phyloP scores from a whole-genome alignment of 35 echinoderm and acorn worm genomes.

The Lytechinus variegatus region DNA sequence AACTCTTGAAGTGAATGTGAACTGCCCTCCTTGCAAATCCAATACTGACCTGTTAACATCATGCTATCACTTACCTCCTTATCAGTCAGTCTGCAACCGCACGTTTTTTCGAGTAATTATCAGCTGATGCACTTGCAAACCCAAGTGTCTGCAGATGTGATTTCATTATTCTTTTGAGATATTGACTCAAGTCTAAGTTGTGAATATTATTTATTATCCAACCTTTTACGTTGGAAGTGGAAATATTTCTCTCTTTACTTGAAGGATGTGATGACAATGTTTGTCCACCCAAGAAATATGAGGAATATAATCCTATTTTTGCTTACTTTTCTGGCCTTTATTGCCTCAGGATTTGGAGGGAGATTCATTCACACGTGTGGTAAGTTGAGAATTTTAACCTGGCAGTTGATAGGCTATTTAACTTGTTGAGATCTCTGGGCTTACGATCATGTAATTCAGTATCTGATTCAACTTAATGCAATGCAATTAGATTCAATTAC shows the following conservation, averaged over 20 bases:
- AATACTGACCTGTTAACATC: background rate
- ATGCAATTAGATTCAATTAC: too few species aligned
- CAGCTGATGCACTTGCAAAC: background rate
- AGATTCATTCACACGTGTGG: background rate
- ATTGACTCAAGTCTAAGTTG: background rate
- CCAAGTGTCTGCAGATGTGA: background rate
- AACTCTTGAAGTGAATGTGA: background rate
- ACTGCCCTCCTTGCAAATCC: background rate
- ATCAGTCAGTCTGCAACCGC: background rate
- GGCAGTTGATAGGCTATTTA: too few species aligned
- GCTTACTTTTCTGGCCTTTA: background rate
- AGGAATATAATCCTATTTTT: constrained; percentile 22
- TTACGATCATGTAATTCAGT: too few species aligned
- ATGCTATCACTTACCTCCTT: background rate
- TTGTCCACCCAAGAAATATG: constrained; percentile 34
- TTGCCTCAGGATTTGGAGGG: background rate
- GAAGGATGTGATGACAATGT: background rate
- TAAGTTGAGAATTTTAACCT: background rate
- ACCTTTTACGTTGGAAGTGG: background rate
- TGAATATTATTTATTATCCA: background rate
- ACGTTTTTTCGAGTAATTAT: background rate
- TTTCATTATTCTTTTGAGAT: background rate
- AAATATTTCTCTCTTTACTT: background rate
- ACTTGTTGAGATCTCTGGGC: too few species aligned
- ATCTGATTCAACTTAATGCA: too few species aligned